Percentiles rank a stretch among this genome's conserved stretches.
These are phyloP conservation scores for Melanerpes formicivorus DNA, from an alignment of 2,113 vertebrate species.

Conservation along the genomic window DNA sequence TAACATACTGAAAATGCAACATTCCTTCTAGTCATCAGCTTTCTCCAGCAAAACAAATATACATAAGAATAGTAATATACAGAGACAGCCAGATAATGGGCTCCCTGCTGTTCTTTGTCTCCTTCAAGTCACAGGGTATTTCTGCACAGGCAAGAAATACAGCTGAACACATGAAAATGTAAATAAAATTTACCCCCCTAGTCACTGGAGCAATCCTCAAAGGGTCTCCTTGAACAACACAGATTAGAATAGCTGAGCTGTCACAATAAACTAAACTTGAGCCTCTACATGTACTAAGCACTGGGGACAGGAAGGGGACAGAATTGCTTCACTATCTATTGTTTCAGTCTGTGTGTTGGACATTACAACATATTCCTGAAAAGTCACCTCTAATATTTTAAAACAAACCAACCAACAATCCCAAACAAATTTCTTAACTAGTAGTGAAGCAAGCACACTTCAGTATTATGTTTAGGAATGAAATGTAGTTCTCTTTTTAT, in stretches of 20 bases:
- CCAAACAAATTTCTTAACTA: not conserved
- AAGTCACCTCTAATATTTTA: not conserved
- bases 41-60: not conserved
- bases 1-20: not conserved
- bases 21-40: not conserved
- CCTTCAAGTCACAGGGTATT: not conserved
- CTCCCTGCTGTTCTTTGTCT: not conserved
- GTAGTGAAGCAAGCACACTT: not conserved
- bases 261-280: not conserved
- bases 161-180: not conserved
- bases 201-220: not conserved
- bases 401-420: too few relatives aligned
- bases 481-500: not conserved
- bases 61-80: not conserved
- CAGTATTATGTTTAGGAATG: not conserved
- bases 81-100: not conserved
- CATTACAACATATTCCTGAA: not conserved
- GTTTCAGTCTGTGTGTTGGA: not conserved
- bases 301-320: not conserved
- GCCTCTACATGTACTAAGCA: not conserved
- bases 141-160: not conserved
- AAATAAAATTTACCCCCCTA: not conserved
- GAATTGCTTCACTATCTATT: not conserved
- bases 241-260: not conserved
- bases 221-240: not conserved